Conservation (phyloP, 1,140 invertebrate genomes). For the Sipha flava region DNA sequence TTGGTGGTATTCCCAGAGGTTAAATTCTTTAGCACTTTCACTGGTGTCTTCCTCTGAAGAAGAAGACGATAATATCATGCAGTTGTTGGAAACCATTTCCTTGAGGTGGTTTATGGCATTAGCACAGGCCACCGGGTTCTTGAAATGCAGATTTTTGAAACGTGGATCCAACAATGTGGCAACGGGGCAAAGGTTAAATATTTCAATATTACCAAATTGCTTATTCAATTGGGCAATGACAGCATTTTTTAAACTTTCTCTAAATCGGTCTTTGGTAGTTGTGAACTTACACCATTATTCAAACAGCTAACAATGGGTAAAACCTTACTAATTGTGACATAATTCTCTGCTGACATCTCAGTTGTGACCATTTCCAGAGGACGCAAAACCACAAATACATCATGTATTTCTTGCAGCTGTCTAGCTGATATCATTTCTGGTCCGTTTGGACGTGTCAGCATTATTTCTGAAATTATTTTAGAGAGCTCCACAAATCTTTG, state of each 20-base stretch:
- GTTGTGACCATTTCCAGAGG: slow-evolving; percentile 43
- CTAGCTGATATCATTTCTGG: neutral
- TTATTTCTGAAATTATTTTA: slow-evolving; percentile 40
- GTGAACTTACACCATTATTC: slow-evolving; percentile 39
- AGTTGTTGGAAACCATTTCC: neutral
- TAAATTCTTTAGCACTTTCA: neutral
- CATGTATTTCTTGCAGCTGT: neutral
- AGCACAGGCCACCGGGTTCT: neutral
- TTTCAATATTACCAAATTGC: neutral
- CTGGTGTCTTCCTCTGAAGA: neutral
- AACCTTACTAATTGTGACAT: slow-evolving; percentile 44
- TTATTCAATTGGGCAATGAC: neutral
- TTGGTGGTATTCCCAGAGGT: neutral
- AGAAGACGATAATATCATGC: neutral
- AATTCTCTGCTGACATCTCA: slow-evolving; percentile 44
- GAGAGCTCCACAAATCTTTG: slow-evolving; percentile 42
- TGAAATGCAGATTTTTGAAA: neutral
- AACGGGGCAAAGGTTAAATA: neutral
- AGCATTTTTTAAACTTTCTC: slow-evolving; percentile 34
- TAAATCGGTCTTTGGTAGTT: slow-evolving; percentile 28
- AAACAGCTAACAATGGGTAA: slow-evolving; percentile 44
- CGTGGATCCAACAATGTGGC: neutral
- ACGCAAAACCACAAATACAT: slow-evolving; percentile 38
- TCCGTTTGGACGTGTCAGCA: slow-evolving; percentile 38
- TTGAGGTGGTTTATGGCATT: neutral